phyloP scores from a whole-genome alignment of 2,888 invertebrate genomes.

The Brassicogethes aeneus region DNA sequence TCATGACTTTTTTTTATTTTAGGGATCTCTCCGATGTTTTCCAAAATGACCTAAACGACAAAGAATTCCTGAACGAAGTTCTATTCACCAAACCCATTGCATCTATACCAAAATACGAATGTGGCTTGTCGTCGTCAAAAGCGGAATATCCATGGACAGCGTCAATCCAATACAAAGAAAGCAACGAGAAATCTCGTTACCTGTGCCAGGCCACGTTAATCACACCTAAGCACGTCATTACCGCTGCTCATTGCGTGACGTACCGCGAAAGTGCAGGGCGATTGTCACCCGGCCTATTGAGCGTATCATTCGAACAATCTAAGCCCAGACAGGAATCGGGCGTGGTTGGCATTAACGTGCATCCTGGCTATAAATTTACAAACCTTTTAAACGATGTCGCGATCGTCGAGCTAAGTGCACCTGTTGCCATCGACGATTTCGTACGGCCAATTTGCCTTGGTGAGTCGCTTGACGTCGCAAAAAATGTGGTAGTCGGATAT shows the following conservation, averaged over 20 bases:
- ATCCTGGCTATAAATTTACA: slow-evolving; percentile 46
- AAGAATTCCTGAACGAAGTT: slow-evolving; percentile 14
- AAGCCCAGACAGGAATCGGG: slow-evolving; percentile 9
- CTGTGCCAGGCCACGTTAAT: slow-evolving; percentile 22
- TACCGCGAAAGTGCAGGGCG: slow-evolving; percentile 13
- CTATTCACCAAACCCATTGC: slow-evolving; percentile 4
- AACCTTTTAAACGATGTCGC: slow-evolving; percentile 46
- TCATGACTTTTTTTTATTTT: no score
- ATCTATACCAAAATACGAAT: slow-evolving; percentile 9
- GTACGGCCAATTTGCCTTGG: slow-evolving; percentile 47
- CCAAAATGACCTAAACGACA: slow-evolving; percentile 16
- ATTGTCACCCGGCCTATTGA: slow-evolving; percentile 12
- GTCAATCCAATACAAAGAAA: slow-evolving; percentile 10
- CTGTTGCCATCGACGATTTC: slow-evolving; percentile 42
- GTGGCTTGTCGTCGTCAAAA: slow-evolving; percentile 8
- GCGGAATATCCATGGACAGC: slow-evolving; percentile 19
- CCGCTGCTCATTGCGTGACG: slow-evolving; percentile 26
- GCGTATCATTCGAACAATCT: slow-evolving; percentile 14
- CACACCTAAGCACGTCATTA: slow-evolving; percentile 17
- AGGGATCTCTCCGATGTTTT: slow-evolving; percentile 13
- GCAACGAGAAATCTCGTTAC: slow-evolving; percentile 10
- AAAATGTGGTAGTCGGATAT: slow-evolving; percentile 16
- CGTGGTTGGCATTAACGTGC: slow-evolving; percentile 43
- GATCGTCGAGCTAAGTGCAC: slow-evolving; percentile 42
- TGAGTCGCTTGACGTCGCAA: slow-evolving; percentile 1